A percentile compares a stretch with the other conserved stretches of the same genome.
Evolutionary conservation across 1,140 invertebrate species (phyloP).

Genomic region (Ephestia elutella): DNA sequence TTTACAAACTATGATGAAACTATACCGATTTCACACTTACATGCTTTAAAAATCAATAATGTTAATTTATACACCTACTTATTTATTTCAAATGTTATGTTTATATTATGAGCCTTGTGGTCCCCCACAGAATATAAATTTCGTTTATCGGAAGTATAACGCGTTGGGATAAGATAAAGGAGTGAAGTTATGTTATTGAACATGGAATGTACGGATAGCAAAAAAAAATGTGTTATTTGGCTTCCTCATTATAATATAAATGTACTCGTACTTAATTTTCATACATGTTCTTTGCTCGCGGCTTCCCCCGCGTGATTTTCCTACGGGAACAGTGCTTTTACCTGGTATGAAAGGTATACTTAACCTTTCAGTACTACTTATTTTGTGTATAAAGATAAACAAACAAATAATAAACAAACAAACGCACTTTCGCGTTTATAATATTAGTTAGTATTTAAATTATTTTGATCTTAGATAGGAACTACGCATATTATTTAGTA

Average conservation of each 20-base stretch:
- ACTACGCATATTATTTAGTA: no score
- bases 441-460: no score
- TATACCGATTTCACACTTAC: not conserved
- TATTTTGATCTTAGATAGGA: no score
- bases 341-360: no score
- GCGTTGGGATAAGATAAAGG: slow-evolving; percentile 29
- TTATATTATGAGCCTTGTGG: not conserved
- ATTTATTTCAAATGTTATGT: not conserved
- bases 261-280: no score
- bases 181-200: slow-evolving; percentile 25
- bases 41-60: not conserved
- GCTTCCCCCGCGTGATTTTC: no score
- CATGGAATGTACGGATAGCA: not conserved
- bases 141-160: slow-evolving; percentile 27
- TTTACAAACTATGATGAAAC: not conserved
- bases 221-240: not conserved
- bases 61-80: not conserved
- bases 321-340: no score
- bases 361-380: no score
- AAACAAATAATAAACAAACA: no score
- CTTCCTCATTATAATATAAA: not conserved
- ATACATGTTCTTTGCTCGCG: no score
- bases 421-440: no score
- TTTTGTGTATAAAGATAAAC: no score
- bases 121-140: slow-evolving; percentile 12